Evolutionary conservation across 2,113 vertebrate genomes (phyloP), one percentile per base, ranked within the genome.

Genomic region (Synchiropus splendidus): DNA sequence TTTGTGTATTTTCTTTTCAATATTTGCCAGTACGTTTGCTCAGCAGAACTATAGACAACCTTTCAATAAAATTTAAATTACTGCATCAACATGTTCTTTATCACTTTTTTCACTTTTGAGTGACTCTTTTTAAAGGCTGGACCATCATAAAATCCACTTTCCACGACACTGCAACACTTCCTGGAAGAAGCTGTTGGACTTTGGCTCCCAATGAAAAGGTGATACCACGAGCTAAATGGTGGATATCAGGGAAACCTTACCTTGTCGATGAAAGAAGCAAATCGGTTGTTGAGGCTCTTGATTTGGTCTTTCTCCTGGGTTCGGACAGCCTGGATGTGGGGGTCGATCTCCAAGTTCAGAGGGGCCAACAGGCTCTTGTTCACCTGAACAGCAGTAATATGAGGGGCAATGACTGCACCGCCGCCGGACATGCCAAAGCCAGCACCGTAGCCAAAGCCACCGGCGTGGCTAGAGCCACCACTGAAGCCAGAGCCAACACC

Each of bases 301-400:
- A 98, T 96, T 74, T 97, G 92, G 1, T 98, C 91, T 64, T 90
- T 89, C 77, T 98, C 94, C 14, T 95, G 89, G 32, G 82, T 85
- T 30, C 91, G 87, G 58, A 96, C 83, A 10, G 51, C 70, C 14
- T 95, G 90, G 73, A 97, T 89, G 54, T 14, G 72, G 1, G 89
- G 89, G 59, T 97, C 92, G 36, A 96, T 86, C 36, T 85, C 86
- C 73, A 97, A 64, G 18, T 87, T 89, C 63, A 96, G 70, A 0
- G 92, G 94, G 10, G 87, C 53, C 66, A 95, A 72, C 6, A 97
- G 90, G 48, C 84, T 91, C 71, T 86, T 75, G 80, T 93, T 94
- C 64, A 90, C 39, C 0, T 83, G 85, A 54, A 97, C 94, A 52
- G 90, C 83, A 45, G 90, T 89, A 64, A 97, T 94, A 11, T 31